phyloP scores from a whole-genome alignment of 1,140 invertebrate species.

The Homalodisca vitripennis region DNA sequence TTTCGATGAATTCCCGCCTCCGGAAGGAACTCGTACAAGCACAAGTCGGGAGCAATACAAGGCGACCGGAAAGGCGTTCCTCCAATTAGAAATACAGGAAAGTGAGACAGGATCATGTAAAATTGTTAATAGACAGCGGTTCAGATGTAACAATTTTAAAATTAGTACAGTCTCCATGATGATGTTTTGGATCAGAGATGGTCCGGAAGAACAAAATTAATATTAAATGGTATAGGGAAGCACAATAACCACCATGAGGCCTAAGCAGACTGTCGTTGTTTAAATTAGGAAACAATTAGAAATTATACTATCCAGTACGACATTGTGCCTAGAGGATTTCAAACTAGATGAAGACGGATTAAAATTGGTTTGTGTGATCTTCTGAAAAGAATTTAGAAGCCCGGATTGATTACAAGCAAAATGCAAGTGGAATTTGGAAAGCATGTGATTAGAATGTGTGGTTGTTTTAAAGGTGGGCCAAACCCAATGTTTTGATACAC shows the following conservation, averaged over 20 bases:
- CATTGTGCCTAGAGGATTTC: background rate
- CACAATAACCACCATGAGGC: background rate
- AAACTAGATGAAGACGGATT: slow-evolving; percentile 16
- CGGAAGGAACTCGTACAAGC: background rate
- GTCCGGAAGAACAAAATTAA: background rate
- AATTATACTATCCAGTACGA: background rate
- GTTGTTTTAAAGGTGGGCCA: background rate
- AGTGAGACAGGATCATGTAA: slow-evolving; percentile 1
- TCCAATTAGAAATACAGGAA: background rate
- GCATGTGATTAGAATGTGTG: background rate
- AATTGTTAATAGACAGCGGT: slow-evolving; percentile 13
- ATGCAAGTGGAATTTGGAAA: background rate
- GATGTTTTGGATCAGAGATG: slow-evolving; percentile 1
- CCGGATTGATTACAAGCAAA: slow-evolving; percentile 12
- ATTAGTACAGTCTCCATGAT: slow-evolving; percentile 7
- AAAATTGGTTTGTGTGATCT: slow-evolving; percentile 3
- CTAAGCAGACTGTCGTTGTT: background rate
- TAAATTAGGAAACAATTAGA: slow-evolving; percentile 4
- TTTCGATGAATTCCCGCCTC: slow-evolving; percentile 2
- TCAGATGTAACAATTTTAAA: slow-evolving; percentile 15
- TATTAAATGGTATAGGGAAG: slow-evolving; percentile 2
- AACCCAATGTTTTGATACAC: background rate
- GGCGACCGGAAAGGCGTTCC: background rate
- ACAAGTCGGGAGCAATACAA: slow-evolving; percentile 12
- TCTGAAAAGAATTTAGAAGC: slow-evolving; percentile 10